Percentiles rank a stretch among this genome's conserved stretches.
Evolutionary conservation across 2,888 invertebrate species (phyloP).

Genomic region (Macaria liturata): DNA sequence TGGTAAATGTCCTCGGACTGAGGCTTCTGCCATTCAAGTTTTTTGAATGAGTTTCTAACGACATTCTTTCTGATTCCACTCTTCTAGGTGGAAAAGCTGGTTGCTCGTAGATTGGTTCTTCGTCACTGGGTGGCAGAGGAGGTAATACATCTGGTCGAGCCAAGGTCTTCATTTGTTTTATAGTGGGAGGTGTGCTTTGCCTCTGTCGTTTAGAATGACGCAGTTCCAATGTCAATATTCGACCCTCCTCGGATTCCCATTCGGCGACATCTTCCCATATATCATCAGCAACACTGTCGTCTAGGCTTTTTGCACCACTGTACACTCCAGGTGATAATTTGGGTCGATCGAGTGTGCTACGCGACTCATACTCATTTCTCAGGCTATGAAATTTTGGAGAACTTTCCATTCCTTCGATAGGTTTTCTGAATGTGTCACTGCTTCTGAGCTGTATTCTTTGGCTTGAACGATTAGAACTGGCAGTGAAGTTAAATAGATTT

Average conservation of each 20-base stretch:
- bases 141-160: conserved; percentile 88
- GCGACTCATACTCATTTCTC: conserved; percentile 89
- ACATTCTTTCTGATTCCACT: conserved; percentile 59
- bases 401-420: conserved; percentile 58
- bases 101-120: conserved; percentile 82
- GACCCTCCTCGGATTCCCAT: conserved; percentile 82
- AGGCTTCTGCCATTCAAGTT: conserved; percentile 87
- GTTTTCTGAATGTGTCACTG: conserved; percentile 88
- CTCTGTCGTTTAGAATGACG: conserved; percentile 90
- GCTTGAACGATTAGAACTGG: conserved; percentile 44
- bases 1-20: conserved; percentile 69
- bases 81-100: conserved; percentile 82
- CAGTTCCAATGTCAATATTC: conserved; percentile 87
- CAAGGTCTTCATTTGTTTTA: conserved; percentile 70
- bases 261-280: conserved; percentile 61
- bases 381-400: conserved; percentile 85
- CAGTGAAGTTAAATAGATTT: conserved; percentile 58
- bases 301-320: conserved; percentile 57
- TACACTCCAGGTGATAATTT: conserved; percentile 58
- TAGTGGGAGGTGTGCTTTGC: conserved; percentile 78
- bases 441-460: conserved; percentile 86
- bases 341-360: conserved; percentile 71
- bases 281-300: conserved; percentile 51
- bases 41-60: conserved; percentile 83
- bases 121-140: conserved; percentile 82